Evolutionary conservation across 2,797 vertebrate genomes (phyloP).

Genomic region (Leucoraja ocellata): DNA sequence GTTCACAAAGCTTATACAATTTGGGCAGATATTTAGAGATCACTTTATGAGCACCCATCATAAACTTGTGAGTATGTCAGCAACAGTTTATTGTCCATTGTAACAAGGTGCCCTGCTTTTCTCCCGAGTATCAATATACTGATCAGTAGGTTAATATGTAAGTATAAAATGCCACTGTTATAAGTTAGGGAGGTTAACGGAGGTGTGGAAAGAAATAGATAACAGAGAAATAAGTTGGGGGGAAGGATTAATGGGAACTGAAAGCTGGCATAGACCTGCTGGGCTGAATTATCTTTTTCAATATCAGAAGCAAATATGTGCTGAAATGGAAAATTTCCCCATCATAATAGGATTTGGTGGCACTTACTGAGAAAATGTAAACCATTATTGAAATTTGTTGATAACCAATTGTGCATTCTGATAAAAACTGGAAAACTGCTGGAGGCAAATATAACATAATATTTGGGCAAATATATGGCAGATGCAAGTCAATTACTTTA

Average conservation of each 20-base stretch:
- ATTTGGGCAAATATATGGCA: neutral
- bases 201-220: too few species aligned
- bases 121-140: too few species aligned
- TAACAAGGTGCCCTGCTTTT: neutral
- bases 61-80: neutral
- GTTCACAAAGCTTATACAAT: neutral
- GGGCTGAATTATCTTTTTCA: too few species aligned
- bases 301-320: too few species aligned
- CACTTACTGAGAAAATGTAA: neutral
- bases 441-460: neutral
- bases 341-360: neutral
- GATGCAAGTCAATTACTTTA: neutral
- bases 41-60: neutral
- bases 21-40: neutral
- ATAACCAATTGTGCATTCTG: neutral
- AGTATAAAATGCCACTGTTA: too few species aligned
- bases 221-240: too few species aligned
- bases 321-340: neutral
- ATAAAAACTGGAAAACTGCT: neutral
- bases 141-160: too few species aligned
- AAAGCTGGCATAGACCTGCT: too few species aligned
- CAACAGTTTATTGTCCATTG: neutral
- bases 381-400: neutral
- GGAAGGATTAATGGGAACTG: too few species aligned
- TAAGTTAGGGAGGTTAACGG: too few species aligned